Conservation (phyloP, 2,113 vertebrate species). For the Litocranius walleri region DNA sequence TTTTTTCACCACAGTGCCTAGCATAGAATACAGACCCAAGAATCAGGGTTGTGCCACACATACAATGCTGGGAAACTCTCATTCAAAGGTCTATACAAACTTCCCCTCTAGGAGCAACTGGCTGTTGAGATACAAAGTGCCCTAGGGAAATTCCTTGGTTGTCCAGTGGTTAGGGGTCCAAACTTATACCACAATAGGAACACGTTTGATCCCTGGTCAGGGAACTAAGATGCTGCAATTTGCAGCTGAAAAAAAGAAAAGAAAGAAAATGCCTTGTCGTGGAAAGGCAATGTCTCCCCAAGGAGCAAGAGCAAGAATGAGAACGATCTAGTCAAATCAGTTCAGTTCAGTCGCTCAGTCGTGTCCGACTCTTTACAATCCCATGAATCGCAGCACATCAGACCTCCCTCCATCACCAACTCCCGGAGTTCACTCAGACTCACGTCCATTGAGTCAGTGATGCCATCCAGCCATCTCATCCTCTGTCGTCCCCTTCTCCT, state of each 20-base stretch:
- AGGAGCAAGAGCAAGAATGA: not conserved
- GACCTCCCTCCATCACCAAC: no score
- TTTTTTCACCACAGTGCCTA: not conserved
- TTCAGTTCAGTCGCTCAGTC: no score
- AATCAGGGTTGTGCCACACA: not conserved
- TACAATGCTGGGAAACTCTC: not conserved
- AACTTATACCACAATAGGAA: not conserved
- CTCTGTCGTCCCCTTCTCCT: no score
- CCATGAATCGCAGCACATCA: no score
- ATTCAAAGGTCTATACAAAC: not conserved
- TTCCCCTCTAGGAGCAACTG: not conserved
- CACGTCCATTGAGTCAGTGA: no score
- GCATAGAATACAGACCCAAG: not conserved
- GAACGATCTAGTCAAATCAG: not conserved
- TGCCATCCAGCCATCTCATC: no score
- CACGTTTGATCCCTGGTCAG: not conserved
- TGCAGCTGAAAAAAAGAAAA: not conserved
- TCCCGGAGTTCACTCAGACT: no score
- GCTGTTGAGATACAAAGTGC: not conserved
- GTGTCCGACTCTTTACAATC: rapidly evolving
- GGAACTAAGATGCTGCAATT: not conserved
- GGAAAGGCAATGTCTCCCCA: not conserved
- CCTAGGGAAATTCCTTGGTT: not conserved
- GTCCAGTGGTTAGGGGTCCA: not conserved
- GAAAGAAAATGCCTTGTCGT: not conserved